Conservation (phyloP, 2,113 vertebrate species). For the Pygoscelis antarcticus region DNA sequence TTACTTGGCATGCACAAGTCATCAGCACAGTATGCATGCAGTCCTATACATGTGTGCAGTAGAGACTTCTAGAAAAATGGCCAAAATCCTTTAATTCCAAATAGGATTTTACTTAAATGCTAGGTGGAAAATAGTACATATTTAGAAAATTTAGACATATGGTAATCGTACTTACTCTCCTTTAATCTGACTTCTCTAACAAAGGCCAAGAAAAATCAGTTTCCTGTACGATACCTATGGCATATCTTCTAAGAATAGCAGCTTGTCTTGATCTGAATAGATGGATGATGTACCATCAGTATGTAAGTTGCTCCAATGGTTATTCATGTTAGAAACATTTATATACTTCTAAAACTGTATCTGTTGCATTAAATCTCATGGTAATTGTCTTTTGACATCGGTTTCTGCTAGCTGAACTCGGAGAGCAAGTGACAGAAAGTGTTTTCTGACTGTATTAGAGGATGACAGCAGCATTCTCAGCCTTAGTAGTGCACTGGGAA, state of each 20-base stretch:
- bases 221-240: background rate
- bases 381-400: background rate
- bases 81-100: background rate
- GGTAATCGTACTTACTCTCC: background rate
- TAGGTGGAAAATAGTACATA: background rate
- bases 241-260: background rate
- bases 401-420: background rate
- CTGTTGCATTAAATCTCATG: background rate
- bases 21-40: background rate
- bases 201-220: background rate
- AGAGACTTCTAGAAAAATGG: background rate
- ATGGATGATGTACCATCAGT: background rate
- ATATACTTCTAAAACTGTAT: background rate
- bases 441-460: background rate
- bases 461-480: background rate
- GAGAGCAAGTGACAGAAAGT: background rate
- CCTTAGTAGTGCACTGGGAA: background rate
- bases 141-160: background rate
- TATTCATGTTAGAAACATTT: background rate
- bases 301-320: background rate
- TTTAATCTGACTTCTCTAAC: background rate
- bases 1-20: background rate
- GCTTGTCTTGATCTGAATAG: background rate
- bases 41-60: background rate
- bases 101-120: background rate